A percentile compares a stretch with the other conserved stretches of the same genome.
phyloP scores from a whole-genome alignment of 2,113 vertebrate species.

The Bolborhynchus lineola region DNA sequence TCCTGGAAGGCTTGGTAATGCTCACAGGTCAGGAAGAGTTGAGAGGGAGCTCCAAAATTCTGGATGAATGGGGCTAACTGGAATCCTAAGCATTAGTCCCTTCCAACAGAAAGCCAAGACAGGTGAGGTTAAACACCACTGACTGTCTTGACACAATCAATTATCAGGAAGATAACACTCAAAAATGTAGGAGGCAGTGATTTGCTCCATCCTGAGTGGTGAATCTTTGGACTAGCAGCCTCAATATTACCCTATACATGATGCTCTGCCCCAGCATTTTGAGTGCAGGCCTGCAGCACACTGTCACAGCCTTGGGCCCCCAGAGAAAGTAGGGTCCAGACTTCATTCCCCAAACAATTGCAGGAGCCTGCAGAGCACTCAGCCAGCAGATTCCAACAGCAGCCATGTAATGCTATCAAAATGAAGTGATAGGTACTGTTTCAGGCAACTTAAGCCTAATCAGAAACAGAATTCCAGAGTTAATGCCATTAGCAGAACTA shows the following conservation, averaged over 20 bases:
- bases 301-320: neutral
- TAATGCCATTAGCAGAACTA: neutral
- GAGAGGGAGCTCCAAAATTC: conserved; percentile 15
- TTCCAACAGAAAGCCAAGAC: neutral
- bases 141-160: neutral
- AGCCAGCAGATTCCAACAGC: neutral
- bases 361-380: neutral
- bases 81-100: neutral
- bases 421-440: neutral
- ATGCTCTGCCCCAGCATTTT: neutral
- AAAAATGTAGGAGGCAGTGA: neutral
- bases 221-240: neutral
- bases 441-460: neutral
- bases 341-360: neutral
- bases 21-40: conserved; percentile 43
- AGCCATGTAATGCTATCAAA: neutral
- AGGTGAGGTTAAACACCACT: neutral
- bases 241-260: neutral
- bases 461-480: neutral
- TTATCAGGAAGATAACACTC: neutral
- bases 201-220: neutral
- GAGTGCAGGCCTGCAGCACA: neutral
- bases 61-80: neutral
- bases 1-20: conserved; percentile 22
- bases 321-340: neutral